Evolutionary conservation across 2,113 vertebrate species (phyloP), one percentile per base, ranked within the genome.

Genomic region (Phrynosoma platyrhinos): DNA sequence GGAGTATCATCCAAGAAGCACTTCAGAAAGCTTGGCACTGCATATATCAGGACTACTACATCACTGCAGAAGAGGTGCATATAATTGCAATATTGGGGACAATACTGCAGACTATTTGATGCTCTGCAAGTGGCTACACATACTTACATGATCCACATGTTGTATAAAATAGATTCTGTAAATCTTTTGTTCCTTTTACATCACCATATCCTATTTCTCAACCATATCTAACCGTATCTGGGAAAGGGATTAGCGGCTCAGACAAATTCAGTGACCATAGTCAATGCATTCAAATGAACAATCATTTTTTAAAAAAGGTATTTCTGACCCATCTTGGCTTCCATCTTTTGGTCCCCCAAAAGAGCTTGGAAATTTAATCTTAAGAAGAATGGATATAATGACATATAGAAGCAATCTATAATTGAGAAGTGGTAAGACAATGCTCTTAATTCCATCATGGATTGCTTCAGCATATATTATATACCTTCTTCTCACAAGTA

Each of bases 1-100:
- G 14, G 13, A 77, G 25, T 40, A 68, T 76, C 14, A 36, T 66
- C 77, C 36, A 76, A 27, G 7, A 62, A 75, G 4, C n/a, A 32
- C 86, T 71, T 77, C 30, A 85, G 47, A 62, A 84, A 9, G 25
- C 21, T 83, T 86, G 84, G 52, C 75, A 74, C 71, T 66, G 81
- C 68, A 76, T 55, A n/a, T 36, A 8, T 71, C 6, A 92, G 32
- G 52, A 27, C 64, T 64, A 66, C 10, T 27, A 78, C 42, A 30
- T 20, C 55, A 77, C 16, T 82, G 20, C 23, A 80, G n/a, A 42
- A 14, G 72, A 64, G 25, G 9, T 18, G 47, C 3, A 87, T 32
- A 36, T 64, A 52, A 71, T 27, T 69, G 23, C 32, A 81, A 36
- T 30, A 72, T 40, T 25, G 40, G 23, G 13, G n/a, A 64, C 32